phyloP scores from a whole-genome alignment of 2,113 vertebrate genomes.

The Chionodraco myersi region DNA sequence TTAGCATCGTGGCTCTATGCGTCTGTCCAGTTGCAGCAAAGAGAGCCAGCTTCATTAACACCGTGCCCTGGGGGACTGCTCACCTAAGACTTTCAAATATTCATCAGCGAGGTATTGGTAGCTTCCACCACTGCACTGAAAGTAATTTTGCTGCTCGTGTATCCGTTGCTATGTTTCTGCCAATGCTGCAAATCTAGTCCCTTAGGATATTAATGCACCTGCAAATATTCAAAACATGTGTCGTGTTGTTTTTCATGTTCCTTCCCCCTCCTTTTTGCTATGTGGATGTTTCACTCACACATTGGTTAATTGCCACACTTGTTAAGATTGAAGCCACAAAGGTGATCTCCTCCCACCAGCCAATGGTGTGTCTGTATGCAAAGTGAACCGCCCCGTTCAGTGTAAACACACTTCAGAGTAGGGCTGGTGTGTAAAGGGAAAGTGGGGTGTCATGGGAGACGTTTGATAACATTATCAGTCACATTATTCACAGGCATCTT shows the following conservation, averaged over 20 bases:
- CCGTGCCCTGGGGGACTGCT: background rate
- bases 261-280: background rate
- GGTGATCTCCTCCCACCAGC: background rate
- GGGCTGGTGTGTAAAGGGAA: conserved; percentile 1
- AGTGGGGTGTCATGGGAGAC: background rate
- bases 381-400: background rate
- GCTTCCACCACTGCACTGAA: background rate
- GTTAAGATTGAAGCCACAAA: background rate
- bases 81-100: conserved; percentile 50
- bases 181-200: background rate
- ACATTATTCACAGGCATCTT: background rate
- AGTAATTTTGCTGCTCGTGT: background rate
- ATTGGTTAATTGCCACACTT: background rate
- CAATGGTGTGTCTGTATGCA: conserved; percentile 18
- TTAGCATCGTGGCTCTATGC: background rate
- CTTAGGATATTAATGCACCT: background rate
- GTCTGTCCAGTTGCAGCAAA: conserved; percentile 2
- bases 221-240: background rate
- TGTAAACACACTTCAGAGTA: conserved; percentile 18
- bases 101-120: conserved; percentile 13
- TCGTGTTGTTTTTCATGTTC: background rate
- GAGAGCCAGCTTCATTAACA: conserved; percentile 30
- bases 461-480: background rate
- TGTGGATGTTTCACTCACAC: background rate
- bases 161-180: background rate